phyloP scores from a whole-genome alignment of 2,888 invertebrate species.

The Onchidella celtica region DNA sequence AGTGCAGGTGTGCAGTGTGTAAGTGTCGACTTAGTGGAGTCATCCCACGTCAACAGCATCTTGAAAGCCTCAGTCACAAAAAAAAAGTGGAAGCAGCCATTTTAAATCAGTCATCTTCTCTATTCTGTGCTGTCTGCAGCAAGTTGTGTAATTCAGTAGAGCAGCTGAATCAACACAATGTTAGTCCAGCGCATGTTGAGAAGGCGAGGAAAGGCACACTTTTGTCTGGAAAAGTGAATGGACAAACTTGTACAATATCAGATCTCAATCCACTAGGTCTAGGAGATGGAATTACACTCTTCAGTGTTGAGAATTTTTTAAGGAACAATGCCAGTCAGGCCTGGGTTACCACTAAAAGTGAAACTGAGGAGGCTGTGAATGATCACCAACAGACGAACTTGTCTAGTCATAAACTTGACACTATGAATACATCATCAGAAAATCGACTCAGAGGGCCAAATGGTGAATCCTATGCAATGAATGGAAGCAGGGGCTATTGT shows the following conservation, averaged over 20 bases:
- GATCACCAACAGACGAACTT: neutral
- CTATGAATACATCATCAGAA: constrained; percentile 2
- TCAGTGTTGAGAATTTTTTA: neutral
- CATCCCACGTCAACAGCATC: constrained; percentile 61
- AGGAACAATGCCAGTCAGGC: neutral
- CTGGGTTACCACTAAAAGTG: neutral
- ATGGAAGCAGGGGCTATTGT: constrained; percentile 57
- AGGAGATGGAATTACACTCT: neutral
- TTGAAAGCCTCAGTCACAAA: constrained; percentile 57
- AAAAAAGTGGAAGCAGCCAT: constrained; percentile 45
- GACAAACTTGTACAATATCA: neutral
- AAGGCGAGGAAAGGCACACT: constrained; percentile 46
- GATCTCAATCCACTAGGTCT: constrained; percentile 7
- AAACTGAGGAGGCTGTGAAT: neutral
- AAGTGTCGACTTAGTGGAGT: constrained; percentile 59
- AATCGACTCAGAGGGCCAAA: constrained; percentile 23
- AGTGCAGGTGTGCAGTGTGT: constrained; percentile 58
- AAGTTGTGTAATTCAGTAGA: constrained; percentile 53
- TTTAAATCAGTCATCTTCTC: neutral
- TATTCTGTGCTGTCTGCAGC: constrained; percentile 56
- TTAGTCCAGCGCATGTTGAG: constrained; percentile 59
- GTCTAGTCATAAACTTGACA: neutral
- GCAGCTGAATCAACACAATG: constrained; percentile 51
- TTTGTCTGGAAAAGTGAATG: neutral
- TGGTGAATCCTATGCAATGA: constrained; percentile 53